Conservation (phyloP, 2,888 invertebrate genomes). For the Drosophila koepferae region DNA sequence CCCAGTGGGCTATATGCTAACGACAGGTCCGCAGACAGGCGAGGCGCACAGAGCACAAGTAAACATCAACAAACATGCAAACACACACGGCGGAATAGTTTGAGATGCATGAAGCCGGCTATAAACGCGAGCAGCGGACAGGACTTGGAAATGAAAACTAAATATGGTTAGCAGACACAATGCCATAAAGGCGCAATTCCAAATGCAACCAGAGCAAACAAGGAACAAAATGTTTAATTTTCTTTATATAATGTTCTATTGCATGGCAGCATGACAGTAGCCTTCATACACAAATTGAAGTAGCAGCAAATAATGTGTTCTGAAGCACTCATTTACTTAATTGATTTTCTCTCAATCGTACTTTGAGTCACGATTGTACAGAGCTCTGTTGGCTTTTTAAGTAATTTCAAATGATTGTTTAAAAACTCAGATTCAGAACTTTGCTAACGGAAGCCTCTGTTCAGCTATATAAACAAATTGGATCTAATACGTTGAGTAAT, state of each 20-base stretch:
- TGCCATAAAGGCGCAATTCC: neutral
- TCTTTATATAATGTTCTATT: slow-evolving; percentile 31
- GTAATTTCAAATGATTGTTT: neutral
- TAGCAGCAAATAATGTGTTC: neutral
- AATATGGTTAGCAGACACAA: slow-evolving; percentile 36
- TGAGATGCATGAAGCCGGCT: slow-evolving; percentile 7
- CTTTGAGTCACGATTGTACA: neutral
- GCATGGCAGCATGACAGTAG: slow-evolving; percentile 1
- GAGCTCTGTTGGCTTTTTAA: neutral
- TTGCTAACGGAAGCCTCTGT: neutral
- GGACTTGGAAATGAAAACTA: slow-evolving; percentile 22
- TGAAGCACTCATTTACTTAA: neutral
- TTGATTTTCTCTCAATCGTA: neutral
- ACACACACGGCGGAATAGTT: slow-evolving; percentile 6
- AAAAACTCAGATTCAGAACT: too few species aligned
- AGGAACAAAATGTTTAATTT: slow-evolving; percentile 6
- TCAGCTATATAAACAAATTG: neutral
- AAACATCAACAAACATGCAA: slow-evolving; percentile 27
- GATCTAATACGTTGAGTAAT: neutral
- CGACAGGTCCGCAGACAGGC: slow-evolving; percentile 23
- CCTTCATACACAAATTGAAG: slow-evolving; percentile 35
- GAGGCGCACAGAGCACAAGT: slow-evolving; percentile 16
- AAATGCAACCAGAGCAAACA: slow-evolving; percentile 15
- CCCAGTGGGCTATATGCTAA: slow-evolving; percentile 28
- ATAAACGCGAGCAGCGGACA: slow-evolving; percentile 19